phyloP scores from a whole-genome alignment of 2,113 vertebrate species.

The Danionella cerebrum region DNA sequence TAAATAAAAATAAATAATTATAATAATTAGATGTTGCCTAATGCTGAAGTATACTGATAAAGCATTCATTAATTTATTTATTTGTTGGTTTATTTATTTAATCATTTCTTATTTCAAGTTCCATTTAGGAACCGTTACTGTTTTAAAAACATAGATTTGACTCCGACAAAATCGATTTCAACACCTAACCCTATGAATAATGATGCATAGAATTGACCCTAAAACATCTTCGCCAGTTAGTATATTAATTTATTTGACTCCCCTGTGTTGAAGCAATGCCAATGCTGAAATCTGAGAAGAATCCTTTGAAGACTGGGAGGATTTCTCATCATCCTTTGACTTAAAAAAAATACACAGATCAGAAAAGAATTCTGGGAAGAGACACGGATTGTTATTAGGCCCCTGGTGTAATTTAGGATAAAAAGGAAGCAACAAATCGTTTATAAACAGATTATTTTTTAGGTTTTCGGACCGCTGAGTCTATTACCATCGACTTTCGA shows the following conservation, averaged over 20 bases:
- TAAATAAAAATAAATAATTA: no score
- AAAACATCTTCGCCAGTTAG: not conserved
- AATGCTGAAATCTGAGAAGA: no score
- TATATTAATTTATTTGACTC: not conserved
- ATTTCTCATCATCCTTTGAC: not conserved
- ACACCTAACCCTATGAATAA: no score
- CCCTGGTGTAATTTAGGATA: not conserved
- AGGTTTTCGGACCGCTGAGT: not conserved
- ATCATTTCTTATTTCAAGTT: no score
- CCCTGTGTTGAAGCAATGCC: not conserved
- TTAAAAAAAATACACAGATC: not conserved
- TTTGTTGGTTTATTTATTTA: no score
- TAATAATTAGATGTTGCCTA: no score
- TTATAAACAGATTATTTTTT: not conserved
- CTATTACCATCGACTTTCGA: not conserved
- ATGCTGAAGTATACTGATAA: no score
- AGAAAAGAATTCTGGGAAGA: constrained; percentile 1
- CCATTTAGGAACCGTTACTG: no score
- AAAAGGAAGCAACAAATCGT: constrained; percentile 10
- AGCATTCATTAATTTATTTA: no score
- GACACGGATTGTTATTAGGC: not conserved
- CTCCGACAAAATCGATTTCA: no score
- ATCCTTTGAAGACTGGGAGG: not conserved
- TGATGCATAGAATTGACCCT: not conserved
- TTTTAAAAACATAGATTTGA: no score